These are phyloP conservation scores for Sycophaga agraensis DNA, from an alignment of 1,140 invertebrate genomes.

Conservation along the genomic window DNA sequence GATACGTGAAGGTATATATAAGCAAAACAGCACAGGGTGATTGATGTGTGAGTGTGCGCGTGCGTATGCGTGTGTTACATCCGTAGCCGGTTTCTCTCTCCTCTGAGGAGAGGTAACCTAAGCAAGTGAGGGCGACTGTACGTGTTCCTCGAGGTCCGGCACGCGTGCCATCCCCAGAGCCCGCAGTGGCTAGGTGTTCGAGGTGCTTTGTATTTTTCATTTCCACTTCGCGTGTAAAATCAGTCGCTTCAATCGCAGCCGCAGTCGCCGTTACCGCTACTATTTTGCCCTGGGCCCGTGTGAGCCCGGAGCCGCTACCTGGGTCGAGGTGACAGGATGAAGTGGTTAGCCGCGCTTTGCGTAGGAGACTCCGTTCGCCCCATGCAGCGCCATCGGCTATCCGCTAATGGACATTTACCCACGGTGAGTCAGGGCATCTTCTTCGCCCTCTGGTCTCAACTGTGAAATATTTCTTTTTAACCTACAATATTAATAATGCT, in stretches of 20 bases:
- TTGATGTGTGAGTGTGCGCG: neutral
- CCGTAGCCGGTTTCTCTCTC: conserved; percentile 28
- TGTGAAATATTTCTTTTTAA: conserved; percentile 6
- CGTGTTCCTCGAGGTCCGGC: neutral
- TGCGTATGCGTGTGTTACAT: conserved; percentile 3
- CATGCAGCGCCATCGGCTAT: conserved; percentile 55
- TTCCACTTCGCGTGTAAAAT: neutral
- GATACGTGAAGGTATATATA: neutral
- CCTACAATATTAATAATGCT: too few species aligned
- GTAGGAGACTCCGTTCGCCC: conserved; percentile 55
- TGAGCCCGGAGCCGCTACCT: neutral
- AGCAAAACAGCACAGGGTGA: neutral
- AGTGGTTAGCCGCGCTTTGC: conserved; percentile 55
- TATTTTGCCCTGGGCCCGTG: conserved; percentile 9
- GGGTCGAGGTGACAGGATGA: conserved; percentile 44
- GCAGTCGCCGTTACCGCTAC: neutral
- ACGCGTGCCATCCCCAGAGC: neutral
- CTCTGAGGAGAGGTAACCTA: conserved; percentile 24
- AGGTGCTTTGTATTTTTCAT: neutral
- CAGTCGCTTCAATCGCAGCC: neutral
- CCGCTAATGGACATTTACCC: conserved; percentile 55
- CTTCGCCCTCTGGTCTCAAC: neutral
- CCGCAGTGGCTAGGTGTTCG: neutral
- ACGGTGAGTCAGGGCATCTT: conserved; percentile 38
- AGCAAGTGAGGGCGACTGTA: neutral